Percentiles rank a stretch among this genome's conserved stretches.
phyloP scores from a whole-genome alignment of 1,140 invertebrate genomes.

The Formica selysi region DNA sequence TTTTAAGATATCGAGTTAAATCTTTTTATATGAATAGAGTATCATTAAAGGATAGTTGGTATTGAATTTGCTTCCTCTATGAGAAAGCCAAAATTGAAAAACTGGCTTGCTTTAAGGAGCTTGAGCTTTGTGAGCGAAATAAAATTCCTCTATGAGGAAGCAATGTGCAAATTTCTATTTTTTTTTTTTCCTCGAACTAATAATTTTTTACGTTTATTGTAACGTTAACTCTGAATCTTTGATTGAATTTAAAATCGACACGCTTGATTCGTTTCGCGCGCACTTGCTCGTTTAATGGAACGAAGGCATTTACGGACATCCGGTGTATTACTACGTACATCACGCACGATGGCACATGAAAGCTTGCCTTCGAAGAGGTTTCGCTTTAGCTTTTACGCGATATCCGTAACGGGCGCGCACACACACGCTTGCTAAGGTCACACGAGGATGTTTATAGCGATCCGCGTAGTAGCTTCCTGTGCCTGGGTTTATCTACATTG shows the following conservation, averaged over 20 bases:
- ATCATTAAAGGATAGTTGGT: too few relatives aligned
- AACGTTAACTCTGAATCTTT: not conserved
- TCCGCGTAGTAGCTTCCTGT: not conserved
- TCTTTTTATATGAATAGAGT: too few relatives aligned
- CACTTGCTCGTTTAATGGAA: not conserved
- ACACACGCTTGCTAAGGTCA: constrained; percentile 43
- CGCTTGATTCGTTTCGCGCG: not conserved
- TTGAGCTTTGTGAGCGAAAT: too few relatives aligned
- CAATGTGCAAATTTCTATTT: too few relatives aligned
- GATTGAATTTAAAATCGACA: not conserved
- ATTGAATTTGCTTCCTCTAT: too few relatives aligned
- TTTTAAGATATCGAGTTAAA: too few relatives aligned
- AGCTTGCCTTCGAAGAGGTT: constrained; percentile 17
- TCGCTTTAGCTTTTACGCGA: constrained; percentile 13
- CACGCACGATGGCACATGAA: constrained; percentile 27
- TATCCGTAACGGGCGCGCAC: constrained; percentile 15
- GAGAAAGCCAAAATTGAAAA: too few relatives aligned
- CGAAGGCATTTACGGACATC: constrained; percentile 17
- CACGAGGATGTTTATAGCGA: constrained; percentile 29
- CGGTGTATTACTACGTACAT: not conserved
- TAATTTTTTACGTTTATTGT: not conserved
- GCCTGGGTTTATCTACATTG: constrained; percentile 31
- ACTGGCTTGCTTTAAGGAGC: too few relatives aligned
- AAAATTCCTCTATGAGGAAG: too few relatives aligned
- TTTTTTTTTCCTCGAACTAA: too few relatives aligned